These are phyloP conservation scores for Ochropleura plecta DNA, from an alignment of 2,888 invertebrate genomes.

Conservation along the genomic window DNA sequence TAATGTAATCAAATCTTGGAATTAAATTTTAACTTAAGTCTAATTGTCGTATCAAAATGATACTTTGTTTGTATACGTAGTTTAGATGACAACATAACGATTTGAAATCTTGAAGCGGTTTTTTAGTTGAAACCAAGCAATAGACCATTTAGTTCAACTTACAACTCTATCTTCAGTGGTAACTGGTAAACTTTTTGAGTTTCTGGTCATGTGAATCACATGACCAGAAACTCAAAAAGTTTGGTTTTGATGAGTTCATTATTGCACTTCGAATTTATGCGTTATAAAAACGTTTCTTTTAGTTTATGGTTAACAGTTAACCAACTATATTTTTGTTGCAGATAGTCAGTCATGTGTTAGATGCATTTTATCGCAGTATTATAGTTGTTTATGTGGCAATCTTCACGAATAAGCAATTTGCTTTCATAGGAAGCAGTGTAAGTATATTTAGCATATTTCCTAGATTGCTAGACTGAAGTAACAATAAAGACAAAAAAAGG, in stretches of 20 bases:
- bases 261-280: not conserved
- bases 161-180: not conserved
- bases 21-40: too few relatives aligned
- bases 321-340: conserved; percentile 2
- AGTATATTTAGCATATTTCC: not conserved
- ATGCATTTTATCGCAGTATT: conserved; percentile 5
- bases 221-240: too few relatives aligned
- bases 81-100: too few relatives aligned
- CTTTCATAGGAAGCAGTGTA: not conserved
- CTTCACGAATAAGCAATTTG: not conserved
- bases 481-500: not conserved
- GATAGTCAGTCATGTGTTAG: not conserved
- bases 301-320: not conserved
- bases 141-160: too few relatives aligned
- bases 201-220: too few relatives aligned
- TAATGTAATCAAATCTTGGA: too few relatives aligned
- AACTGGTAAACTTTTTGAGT: too few relatives aligned
- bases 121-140: not conserved
- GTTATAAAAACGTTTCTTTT: not conserved
- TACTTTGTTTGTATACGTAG: not conserved
- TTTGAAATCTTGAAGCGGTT: not conserved
- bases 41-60: not conserved
- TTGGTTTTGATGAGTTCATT: too few relatives aligned
- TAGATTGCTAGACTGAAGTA: too few relatives aligned
- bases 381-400: not conserved